Percentiles rank a stretch among this genome's conserved stretches.
Conservation (phyloP, 1,140 invertebrate genomes). For the Neodiprion fabricii region DNA sequence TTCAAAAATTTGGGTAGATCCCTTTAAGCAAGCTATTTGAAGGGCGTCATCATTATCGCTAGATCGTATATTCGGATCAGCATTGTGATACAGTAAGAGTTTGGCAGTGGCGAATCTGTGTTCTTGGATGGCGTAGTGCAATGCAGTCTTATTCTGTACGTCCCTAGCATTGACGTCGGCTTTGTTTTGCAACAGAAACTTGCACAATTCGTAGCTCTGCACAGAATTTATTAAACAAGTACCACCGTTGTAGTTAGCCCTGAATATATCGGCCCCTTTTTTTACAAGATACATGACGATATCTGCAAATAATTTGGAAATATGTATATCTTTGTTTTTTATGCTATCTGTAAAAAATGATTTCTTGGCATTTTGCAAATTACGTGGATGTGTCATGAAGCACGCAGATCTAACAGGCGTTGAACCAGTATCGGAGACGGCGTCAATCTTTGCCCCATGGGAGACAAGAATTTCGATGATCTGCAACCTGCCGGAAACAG, state of each 20-base stretch:
- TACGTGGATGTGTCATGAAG: constrained; percentile 89
- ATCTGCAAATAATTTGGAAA: constrained; percentile 36
- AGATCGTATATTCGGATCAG: constrained; percentile 78
- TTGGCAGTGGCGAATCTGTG: constrained; percentile 86
- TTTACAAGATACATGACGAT: constrained; percentile 79
- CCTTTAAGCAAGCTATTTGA: constrained; percentile 89
- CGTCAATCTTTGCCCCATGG: constrained; percentile 83
- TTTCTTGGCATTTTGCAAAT: constrained; percentile 22
- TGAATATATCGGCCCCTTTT: constrained; percentile 84
- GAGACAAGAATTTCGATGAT: constrained; percentile 81
- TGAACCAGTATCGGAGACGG: constrained; percentile 86
- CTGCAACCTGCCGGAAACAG: constrained; percentile 82
- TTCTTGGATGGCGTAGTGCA: constrained; percentile 94
- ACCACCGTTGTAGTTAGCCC: constrained; percentile 90
- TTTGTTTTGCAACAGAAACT: constrained; percentile 78
- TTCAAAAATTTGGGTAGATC: constrained; percentile 81
- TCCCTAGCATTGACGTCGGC: constrained; percentile 87
- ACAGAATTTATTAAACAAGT: constrained; percentile 95
- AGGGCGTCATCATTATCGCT: constrained; percentile 89
- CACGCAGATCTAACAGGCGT: constrained; percentile 90
- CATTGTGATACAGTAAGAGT: constrained; percentile 80
- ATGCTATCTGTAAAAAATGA: no score
- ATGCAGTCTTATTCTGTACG: constrained; percentile 89
- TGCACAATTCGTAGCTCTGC: constrained; percentile 82
- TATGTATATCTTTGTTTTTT: background rate